These are phyloP conservation scores for Aphidius ervi DNA, from an alignment of 1,140 invertebrate genomes.

Conservation along the genomic window DNA sequence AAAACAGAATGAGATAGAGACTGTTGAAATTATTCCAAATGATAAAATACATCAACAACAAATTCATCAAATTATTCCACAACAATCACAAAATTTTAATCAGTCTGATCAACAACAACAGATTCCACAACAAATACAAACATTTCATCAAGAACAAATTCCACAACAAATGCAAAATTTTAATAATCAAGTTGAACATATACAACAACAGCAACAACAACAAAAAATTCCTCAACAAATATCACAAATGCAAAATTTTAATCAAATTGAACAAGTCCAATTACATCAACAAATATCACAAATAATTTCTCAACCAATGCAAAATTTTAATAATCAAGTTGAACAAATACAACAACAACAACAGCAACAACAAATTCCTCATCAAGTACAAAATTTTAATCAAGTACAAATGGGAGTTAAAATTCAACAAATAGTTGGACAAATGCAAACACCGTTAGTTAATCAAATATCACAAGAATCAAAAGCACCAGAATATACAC, in stretches of 20 bases:
- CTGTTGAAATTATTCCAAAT: slow-evolving; percentile 16
- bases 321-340: slow-evolving; percentile 19
- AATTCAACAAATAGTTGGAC: slow-evolving; percentile 25
- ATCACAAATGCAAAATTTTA: slow-evolving; percentile 17
- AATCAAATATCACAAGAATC: slow-evolving; percentile 13
- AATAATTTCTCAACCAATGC: slow-evolving; percentile 17
- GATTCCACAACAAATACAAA: slow-evolving; percentile 24
- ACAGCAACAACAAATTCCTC: slow-evolving; percentile 22
- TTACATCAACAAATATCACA: slow-evolving; percentile 15
- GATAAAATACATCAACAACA: slow-evolving; percentile 27
- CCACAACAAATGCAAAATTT: slow-evolving; percentile 20
- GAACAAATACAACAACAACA: slow-evolving; percentile 29
- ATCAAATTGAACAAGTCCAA: slow-evolving; percentile 15
- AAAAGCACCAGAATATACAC: slow-evolving; percentile 11
- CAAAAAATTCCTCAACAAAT: slow-evolving; percentile 23
- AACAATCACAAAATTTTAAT: slow-evolving; percentile 15
- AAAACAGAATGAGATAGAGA: slow-evolving; percentile 1
- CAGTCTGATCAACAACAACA: slow-evolving; percentile 29
- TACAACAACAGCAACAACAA: slow-evolving; percentile 18
- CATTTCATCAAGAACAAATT: slow-evolving; percentile 26
- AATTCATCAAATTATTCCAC: slow-evolving; percentile 21
- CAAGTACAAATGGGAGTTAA: background rate
- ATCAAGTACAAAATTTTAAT: too few species aligned
- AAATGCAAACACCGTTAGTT: slow-evolving; percentile 24
- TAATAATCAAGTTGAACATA: slow-evolving; percentile 12